Percentiles rank a stretch among this genome's conserved stretches.
Conservation (phyloP, 2,113 vertebrate species). For the Microcebus ravelobensis region DNA sequence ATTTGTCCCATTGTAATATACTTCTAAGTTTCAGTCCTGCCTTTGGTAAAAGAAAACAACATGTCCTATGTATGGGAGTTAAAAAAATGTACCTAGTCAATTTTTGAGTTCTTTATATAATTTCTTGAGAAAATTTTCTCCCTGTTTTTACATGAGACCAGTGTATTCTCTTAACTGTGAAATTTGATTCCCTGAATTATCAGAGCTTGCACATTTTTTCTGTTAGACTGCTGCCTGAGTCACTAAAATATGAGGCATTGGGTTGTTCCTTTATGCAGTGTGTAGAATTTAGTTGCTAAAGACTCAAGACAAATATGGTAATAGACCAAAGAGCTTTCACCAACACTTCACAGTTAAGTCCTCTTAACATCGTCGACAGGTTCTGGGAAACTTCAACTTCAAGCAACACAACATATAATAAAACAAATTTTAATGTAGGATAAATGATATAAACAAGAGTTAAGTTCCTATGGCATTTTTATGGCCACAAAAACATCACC, state of each 20-base stretch:
- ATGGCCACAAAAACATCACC: too few relatives aligned
- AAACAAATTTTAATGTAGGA: too few relatives aligned
- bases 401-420: too few relatives aligned
- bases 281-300: neutral
- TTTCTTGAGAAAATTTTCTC: neutral
- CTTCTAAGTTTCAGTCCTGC: neutral
- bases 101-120: neutral
- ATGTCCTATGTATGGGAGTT: neutral
- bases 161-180: neutral
- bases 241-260: neutral
- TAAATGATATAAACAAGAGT: too few relatives aligned
- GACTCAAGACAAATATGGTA: neutral
- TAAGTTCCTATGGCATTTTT: too few relatives aligned
- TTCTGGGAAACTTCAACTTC: neutral
- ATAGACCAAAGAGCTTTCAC: neutral
- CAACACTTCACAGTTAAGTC: neutral
- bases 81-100: neutral
- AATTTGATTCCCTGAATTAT: slow-evolving; percentile 3
- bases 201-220: neutral
- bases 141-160: neutral
- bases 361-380: neutral
- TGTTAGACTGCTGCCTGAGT: neutral
- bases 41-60: neutral
- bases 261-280: neutral
- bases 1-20: neutral